phyloP scores from a whole-genome alignment of 2,113 vertebrate genomes.

The Macroglossus sobrinus region DNA sequence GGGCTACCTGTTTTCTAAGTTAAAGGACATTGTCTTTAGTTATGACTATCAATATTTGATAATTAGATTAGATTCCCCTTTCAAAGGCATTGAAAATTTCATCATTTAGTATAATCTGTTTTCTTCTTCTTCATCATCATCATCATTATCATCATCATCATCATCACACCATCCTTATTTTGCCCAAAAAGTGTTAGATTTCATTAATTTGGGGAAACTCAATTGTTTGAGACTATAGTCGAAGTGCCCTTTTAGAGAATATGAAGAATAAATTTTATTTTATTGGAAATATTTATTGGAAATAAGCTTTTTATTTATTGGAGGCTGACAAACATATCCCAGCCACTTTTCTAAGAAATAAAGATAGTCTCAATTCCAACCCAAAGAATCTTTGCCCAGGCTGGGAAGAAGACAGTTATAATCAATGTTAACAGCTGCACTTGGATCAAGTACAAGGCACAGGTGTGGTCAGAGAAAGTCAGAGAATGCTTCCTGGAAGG shows the following conservation, averaged over 20 bases:
- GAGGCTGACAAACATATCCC: neutral
- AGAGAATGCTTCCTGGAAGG: neutral
- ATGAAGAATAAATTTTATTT: neutral
- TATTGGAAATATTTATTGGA: neutral
- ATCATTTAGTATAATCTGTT: neutral
- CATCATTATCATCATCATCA: neutral
- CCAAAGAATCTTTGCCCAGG: neutral
- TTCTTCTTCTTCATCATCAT: neutral
- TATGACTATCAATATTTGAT: neutral
- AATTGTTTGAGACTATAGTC: neutral
- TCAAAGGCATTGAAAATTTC: neutral
- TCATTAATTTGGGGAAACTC: neutral
- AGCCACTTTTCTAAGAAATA: neutral
- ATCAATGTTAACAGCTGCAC: neutral
- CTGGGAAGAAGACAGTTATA: neutral
- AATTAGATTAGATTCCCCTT: neutral
- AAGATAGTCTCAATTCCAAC: neutral
- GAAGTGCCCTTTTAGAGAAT: neutral
- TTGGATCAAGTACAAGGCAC: neutral
- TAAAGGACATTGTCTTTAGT: neutral
- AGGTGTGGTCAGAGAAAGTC: neutral
- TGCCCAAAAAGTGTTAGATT: neutral
- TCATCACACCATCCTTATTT: neutral
- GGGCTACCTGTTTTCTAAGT: neutral
- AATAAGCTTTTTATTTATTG: neutral